Evolutionary conservation across 2,113 vertebrate species (phyloP), one percentile per base, ranked within the genome.

Genomic region (Dipodomys merriami): DNA sequence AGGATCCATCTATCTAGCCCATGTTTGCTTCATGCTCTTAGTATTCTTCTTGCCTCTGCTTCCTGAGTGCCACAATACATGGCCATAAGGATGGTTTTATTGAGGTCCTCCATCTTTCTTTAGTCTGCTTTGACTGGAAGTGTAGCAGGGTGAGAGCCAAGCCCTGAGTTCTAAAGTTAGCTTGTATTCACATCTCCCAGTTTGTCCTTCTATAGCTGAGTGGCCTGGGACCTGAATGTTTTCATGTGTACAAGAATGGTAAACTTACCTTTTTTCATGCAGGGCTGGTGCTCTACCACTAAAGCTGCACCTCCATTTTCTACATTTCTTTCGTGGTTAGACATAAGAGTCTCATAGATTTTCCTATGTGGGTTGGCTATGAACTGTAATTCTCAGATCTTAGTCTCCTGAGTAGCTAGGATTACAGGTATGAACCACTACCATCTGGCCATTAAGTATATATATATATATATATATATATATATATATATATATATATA

Each of bases 191-290:
- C 30, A 10, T 20, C 46, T 39, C 49, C 22, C 57, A 27, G 5
- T 12, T 84, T 78, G 49, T 57, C 53, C 29, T 49, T 76, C n/a
- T 29, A 62, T 44, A 20, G n/a, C 46, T 79, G 1, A 8, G 39
- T 69, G 57, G 27, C 77, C 71, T 90, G 68, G 44, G 67, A 84
- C 82, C 78, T 90, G 73, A 81, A 53, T 92, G 64, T 16, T 80
- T 53, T 35, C 8, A 0, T 20, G 25, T 49, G 23, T 65, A 18
- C 65, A 86, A 65, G 67, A 77, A 91, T 53, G 76, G 64, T 29
- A 13, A 2, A n/a, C 25, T 2, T 39, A 39, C 39, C 39, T 39
- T n/a, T n/a, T n/a, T n/a, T n/a, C n/a, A n/a, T n/a, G n/a, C n/a
- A n/a, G n/a, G n/a, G n/a, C n/a, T n/a, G n/a, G n/a, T n/a, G n/a